Evolutionary conservation across 2,797 vertebrate genomes (phyloP), one percentile per base, ranked within the genome.

Genomic region (Gadopsis marmoratus): DNA sequence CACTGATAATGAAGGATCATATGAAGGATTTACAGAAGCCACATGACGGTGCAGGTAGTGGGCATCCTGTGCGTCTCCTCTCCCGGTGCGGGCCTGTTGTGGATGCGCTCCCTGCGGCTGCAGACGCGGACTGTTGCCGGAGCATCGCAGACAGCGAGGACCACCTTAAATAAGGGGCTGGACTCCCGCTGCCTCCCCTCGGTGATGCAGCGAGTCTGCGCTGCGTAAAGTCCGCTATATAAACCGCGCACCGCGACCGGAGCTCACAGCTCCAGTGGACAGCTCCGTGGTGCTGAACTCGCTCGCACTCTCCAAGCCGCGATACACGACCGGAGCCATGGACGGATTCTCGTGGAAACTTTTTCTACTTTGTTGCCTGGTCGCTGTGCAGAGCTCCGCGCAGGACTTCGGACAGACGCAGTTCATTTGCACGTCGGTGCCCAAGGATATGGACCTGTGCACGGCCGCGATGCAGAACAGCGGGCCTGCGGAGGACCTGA

Each of bases 391-490:
- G 80, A 88, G 95, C 71, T 89, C 93, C 58, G 94, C 95, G 39
- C 97, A 97, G 93, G 95, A 97, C 91, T 95, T 97, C 83, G 96
- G 96, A 82, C 97, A 97, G 92, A 97, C 97, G 55, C 97, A 98
- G 79, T 99, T 99, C 88, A 95, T 99, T 89, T 99, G 98, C 96
- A 98, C 97, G 86, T 99, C 98, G 72, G 97, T 99, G 89, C 98
- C 98, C 19, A 95, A 96, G 95, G 97, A 98, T 92, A 95, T 96
- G 95, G 97, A 99, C 94, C 80, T 98, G 96, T 99, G 98, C 92
- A 93, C 97, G 2, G 96, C 97, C 41, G 92, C 97, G 7, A 97
- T 97, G 95, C 96, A 97, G 91, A 96, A 96, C 87, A 95, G 94
- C 90, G 97, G 97, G 31, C 95, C 97, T 29, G 95, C 95, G 37